Base-by-base conservation (phyloP, 2,113 vertebrate species). In the Harpagus bidentatus region DNA sequence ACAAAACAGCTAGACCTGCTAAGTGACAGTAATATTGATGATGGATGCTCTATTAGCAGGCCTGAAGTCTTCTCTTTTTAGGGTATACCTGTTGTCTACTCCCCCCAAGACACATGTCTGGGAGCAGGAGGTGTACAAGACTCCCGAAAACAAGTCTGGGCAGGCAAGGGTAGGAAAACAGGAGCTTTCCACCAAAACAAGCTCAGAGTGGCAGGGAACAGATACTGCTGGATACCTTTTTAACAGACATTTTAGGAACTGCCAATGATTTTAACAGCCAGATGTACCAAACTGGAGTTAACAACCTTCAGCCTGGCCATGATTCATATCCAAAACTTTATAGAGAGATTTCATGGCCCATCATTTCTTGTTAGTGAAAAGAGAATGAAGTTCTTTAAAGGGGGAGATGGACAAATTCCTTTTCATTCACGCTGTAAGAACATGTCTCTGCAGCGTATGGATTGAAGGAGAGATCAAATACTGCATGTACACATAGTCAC, bases 91-190 rank as follows among this genome's bases (percentile, higher is more conserved):
- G 13, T 19, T 88, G 21, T 32, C 34, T 36, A 5, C 36, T 48
- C 18, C 10, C 11, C 4, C 2, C 15, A 34, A n/a, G n/a, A 1
- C 5, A 9, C 7, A 7, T 4, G 4, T 31, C 36, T 87, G 40
- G 48, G 53, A 56, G 43, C 16, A 79, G 42, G 12, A 90, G 34
- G 53, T 56, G 11, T 23, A 48, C 5, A 19, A 61, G 48, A 29
- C 13, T 70, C 29, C 45, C 2, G 3, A 20, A 56, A 94, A 42
- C 17, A 74, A 42, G 23, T 58, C n/a, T 84, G 45, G 13, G 16
- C 11, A 91, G n/a, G 13, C 38, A 50, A 66, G 47, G 6, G 25
- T 23, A 59, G 42, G 36, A 70, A 43, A 70, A 92, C 4, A 88
- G 48, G 25, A 86, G 26, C 4, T 81, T 91, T 36, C 28, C 40